Base-by-base conservation (phyloP, 2,888 invertebrate genomes). In the Ecdyonurus torrentis region DNA sequence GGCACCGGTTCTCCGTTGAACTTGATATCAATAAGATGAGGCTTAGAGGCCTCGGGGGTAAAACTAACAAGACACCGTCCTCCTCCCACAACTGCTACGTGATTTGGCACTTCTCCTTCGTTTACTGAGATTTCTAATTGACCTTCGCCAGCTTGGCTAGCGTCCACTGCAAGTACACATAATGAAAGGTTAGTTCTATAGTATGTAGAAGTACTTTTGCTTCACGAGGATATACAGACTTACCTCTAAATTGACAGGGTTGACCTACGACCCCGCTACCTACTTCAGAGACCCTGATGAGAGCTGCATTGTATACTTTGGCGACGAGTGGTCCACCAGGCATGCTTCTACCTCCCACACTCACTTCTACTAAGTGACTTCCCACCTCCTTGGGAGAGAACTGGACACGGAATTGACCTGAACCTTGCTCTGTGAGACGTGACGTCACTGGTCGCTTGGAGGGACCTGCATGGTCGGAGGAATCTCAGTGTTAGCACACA, bases 91-190 rank as follows among this genome's bases (percentile, higher is more conserved):
- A 96, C 95, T 76, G 86, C 78, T 23, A 98, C 97, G 75, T 96
- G 95, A 80, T 99, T 99, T 60, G 98, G 97, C 66, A 99, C 94
- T 80, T 96, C 93, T 68, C 98, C 98, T 78, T 96, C 95, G 76
- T 99, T 98, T 74, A 99, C 96, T 70, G 96, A 96, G 72, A 99
- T 99, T 82, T 99, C 98, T 71, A 99, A 81, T 78, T 98, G 97
- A 61, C 99, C 99, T 80, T 98, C 98, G 53, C 99, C 99, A 61
- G 98, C 98, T 72, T 94, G 91, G 73, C 92, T 93, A 60, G 97
- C 98, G 77, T 98, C 97, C 75, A 99, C 98, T 93, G 78, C 68
- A 79, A 80, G 68, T 64, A 66, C n/a, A n/a, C n/a, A n/a, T n/a
- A n/a, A n/a, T n/a, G n/a, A n/a, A n/a, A 7, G 1, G n/a, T 58